phyloP scores from a whole-genome alignment of 2,888 invertebrate species.

The Spodoptera exigua region DNA sequence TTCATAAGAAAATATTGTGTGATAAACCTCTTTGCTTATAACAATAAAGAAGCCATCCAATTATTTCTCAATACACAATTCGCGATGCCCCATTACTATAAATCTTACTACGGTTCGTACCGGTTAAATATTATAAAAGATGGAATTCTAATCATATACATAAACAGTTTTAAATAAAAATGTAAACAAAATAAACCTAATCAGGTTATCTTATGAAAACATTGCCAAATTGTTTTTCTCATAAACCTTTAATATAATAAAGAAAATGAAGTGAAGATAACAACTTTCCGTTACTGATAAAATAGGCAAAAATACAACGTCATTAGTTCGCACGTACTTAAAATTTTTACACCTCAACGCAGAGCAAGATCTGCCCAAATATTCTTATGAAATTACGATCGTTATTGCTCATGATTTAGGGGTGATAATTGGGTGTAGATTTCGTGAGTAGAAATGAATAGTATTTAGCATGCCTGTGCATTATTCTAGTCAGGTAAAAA shows the following conservation, averaged over 20 bases:
- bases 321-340: constrained; percentile 37
- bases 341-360: constrained; percentile 33
- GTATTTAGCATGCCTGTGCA: constrained; percentile 19
- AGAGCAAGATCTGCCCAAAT: constrained; percentile 1
- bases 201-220: too few species aligned
- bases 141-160: too few species aligned
- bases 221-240: not conserved
- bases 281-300: constrained; percentile 15
- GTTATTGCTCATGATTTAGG: constrained; percentile 8
- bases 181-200: too few species aligned
- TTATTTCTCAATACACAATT: too few species aligned
- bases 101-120: too few species aligned
- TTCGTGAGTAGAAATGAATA: constrained; percentile 13
- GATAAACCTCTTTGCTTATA: too few species aligned
- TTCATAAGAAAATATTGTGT: too few species aligned
- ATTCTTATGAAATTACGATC: constrained; percentile 24
- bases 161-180: too few species aligned
- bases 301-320: constrained; percentile 19
- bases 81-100: too few species aligned
- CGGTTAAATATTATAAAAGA: too few species aligned
- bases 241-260: constrained; percentile 11
- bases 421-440: constrained; percentile 23
- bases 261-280: constrained; percentile 4
- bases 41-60: too few species aligned
- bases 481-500: constrained; percentile 25